Percentiles rank a stretch among this genome's conserved stretches.
These are phyloP conservation scores for Apostichopus californicus DNA, from an alignment of 35 echinoderm and acorn worm species.

Conservation along the genomic window DNA sequence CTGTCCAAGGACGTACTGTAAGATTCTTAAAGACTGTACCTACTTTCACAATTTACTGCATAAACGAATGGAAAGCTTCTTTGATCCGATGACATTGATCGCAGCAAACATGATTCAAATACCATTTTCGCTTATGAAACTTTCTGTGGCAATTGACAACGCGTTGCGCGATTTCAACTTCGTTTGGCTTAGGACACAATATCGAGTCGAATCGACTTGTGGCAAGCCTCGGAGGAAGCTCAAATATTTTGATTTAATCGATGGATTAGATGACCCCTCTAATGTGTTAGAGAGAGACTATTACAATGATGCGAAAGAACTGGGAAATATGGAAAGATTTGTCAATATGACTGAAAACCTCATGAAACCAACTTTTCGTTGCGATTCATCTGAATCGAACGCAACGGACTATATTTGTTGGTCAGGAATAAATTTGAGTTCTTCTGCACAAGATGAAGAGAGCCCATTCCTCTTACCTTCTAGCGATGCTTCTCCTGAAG, in stretches of 20 bases:
- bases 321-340: neutral
- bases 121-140: constrained; percentile 3
- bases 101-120: constrained; percentile 28
- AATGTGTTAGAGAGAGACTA: neutral
- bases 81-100: neutral
- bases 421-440: neutral
- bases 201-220: neutral
- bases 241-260: neutral
- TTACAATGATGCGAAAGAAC: neutral
- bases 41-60: neutral
- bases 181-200: neutral
- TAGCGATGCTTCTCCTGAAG: neutral
- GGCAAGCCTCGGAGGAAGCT: neutral
- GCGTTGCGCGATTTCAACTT: constrained; percentile 14
- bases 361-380: neutral
- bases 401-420: neutral
- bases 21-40: neutral
- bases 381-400: neutral
- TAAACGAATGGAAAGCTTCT: no score
- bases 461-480: no score
- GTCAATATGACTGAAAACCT: neutral
- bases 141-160: neutral
- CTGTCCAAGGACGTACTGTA: neutral
- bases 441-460: no score
- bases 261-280: neutral